These are phyloP conservation scores for Ceuthmochares aereus DNA, from an alignment of 2,113 vertebrate genomes.

Conservation along the genomic window DNA sequence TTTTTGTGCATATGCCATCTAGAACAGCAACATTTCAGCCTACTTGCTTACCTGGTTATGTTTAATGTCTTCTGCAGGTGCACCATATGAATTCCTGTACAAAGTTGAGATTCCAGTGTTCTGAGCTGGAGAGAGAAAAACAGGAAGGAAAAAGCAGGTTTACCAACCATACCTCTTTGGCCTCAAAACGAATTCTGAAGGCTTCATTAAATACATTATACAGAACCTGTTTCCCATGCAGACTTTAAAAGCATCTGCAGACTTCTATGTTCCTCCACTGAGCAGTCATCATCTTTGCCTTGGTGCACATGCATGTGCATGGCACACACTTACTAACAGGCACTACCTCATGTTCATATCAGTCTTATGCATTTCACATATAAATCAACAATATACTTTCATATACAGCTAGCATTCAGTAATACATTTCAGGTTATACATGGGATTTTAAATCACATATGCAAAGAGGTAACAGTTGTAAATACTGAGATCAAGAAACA, in stretches of 20 bases:
- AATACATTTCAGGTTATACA: not conserved
- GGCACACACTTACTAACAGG: not conserved
- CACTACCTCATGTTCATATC: not conserved
- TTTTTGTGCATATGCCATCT: not conserved
- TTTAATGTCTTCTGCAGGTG: slow-evolving; percentile 93
- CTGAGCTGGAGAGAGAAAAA: slow-evolving; percentile 80
- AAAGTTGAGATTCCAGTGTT: slow-evolving; percentile 94
- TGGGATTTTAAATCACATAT: not conserved
- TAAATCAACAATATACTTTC: not conserved
- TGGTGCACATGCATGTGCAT: not conserved
- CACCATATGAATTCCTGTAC: slow-evolving; percentile 96
- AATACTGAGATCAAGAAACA: not conserved
- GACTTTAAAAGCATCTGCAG: not conserved
- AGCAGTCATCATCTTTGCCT: not conserved
- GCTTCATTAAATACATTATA: not conserved
- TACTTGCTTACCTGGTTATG: slow-evolving; percentile 87
- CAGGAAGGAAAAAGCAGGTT: slow-evolving; percentile 30
- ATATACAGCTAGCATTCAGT: not conserved
- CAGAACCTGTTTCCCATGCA: not conserved
- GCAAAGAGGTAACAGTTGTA: not conserved
- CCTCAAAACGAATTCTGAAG: not conserved
- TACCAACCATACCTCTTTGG: not conserved
- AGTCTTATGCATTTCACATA: not conserved
- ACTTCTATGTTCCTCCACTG: not conserved
- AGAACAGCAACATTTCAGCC: not conserved